Base-by-base conservation (phyloP, 2,797 vertebrate genomes). In the Rhinogobio ventralis region DNA sequence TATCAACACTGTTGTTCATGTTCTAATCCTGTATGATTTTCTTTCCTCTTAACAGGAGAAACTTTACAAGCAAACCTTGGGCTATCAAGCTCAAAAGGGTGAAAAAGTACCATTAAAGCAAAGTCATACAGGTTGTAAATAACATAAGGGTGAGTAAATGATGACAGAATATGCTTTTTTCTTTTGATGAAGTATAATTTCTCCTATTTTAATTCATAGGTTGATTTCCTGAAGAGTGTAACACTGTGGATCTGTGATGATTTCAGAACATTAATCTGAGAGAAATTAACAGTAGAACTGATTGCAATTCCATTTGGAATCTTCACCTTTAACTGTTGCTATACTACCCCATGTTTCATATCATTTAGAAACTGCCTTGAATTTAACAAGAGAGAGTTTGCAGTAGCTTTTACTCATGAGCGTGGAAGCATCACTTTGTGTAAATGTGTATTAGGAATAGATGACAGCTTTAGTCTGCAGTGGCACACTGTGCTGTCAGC, bases 391-490 rank as follows among this genome's bases (percentile, higher is more conserved):
- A 68, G 78, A 14, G 20, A 68, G 30, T 80, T n/a, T 36, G 64
- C 78, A 67, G n/a, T 25, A 11, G 53, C 15, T 20, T 51, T 73
- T 14, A 19, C 42, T 73, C 14, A 5, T 0, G 13, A 8, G 4
- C 2, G 4, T 11, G 2, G 71, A 45, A 49, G 71, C 25, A 30
- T 73, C 46, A 53, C 51, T 77, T 42, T 25, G 74, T 77, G 74
- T 77, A 77, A 77, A 25, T 10, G 74, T 60, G 74, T n/a, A 60
- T 60, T 33, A 79, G 76, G 20, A 57, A 28, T 9, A 45, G 57
- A 64, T 23, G 60, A 23, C 42, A 2, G 57, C 76, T 77, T 28
- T 64, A 28, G 19, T 30, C 25, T 42, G 57, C 39, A 30, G 42
- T 45, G 13, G 19, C 75, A 45, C 23, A 25, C 75, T 25, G 55